These are phyloP conservation scores for Catostylus mosaicus DNA, from an alignment of 30 jellyfish, hydroid and myxozoan species.

Conservation along the genomic window DNA sequence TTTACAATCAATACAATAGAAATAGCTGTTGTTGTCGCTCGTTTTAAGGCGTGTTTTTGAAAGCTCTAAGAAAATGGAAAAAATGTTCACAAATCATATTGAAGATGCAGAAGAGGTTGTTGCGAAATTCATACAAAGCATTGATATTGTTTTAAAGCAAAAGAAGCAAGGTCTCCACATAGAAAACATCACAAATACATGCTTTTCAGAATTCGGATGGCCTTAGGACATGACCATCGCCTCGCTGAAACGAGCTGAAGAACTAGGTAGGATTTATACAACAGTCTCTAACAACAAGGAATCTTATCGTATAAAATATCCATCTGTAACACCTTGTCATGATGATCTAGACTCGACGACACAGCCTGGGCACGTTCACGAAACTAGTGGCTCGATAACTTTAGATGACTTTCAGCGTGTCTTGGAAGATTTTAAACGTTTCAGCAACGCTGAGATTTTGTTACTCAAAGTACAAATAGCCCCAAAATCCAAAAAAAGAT, in stretches of 20 bases:
- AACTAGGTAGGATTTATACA: slow-evolving; percentile 11
- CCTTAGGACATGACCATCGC: slow-evolving; percentile 9
- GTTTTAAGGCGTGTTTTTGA: slow-evolving; percentile 1
- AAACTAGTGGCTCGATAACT: slow-evolving; percentile 2
- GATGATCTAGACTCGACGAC: slow-evolving; percentile 5
- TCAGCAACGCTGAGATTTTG: slow-evolving; percentile 7
- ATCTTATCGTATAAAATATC: slow-evolving; percentile 7
- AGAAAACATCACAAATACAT: neutral
- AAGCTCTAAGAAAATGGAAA: slow-evolving; percentile 14
- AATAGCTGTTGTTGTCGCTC: slow-evolving; percentile 7
- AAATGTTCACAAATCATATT: neutral
- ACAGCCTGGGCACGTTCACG: slow-evolving; percentile 19
- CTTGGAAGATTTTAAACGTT: slow-evolving; percentile 6
- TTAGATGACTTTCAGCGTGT: slow-evolving; percentile 1
- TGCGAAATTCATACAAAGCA: slow-evolving; percentile 2
- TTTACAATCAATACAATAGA: too few relatives aligned
- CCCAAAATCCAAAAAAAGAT: neutral
- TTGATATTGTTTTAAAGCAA: slow-evolving; percentile 10
- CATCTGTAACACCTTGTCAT: slow-evolving; percentile 17
- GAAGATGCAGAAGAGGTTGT: slow-evolving; percentile 7
- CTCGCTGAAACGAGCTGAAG: slow-evolving; percentile 3
- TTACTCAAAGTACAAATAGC: slow-evolving; percentile 12
- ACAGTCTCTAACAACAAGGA: slow-evolving; percentile 12
- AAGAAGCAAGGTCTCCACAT: slow-evolving; percentile 20
- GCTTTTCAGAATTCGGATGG: slow-evolving; percentile 4